phyloP scores from a whole-genome alignment of 2,888 invertebrate species.

The Diogma glabrata region DNA sequence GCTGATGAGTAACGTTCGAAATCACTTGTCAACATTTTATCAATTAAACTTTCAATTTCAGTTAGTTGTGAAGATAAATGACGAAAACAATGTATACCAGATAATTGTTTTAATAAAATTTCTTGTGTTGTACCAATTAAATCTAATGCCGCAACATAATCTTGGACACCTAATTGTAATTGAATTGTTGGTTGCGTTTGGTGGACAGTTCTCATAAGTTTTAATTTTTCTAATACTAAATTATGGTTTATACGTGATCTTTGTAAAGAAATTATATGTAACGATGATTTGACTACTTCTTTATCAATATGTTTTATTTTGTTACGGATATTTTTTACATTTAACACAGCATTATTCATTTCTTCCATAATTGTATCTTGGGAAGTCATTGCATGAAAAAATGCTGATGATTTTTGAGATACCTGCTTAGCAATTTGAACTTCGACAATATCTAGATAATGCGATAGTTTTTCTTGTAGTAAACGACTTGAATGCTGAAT shows the following conservation, averaged over 20 bases:
- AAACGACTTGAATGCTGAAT: conserved; percentile 44
- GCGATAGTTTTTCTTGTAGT: conserved; percentile 82
- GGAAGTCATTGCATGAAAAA: conserved; percentile 96
- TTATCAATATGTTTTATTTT: conserved; percentile 69
- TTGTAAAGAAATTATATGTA: conserved; percentile 62
- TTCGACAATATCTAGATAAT: conserved; percentile 91
- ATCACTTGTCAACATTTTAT: conserved; percentile 93
- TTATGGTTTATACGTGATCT: conserved; percentile 52
- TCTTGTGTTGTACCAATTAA: conserved; percentile 94
- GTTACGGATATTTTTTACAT: conserved; percentile 59
- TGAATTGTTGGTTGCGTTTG: conserved; percentile 98
- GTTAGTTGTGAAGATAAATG: conserved; percentile 90
- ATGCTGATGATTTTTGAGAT: conserved; percentile 89
- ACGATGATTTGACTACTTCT: conserved; percentile 65
- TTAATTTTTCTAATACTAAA: conserved; percentile 60
- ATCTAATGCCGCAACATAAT: conserved; percentile 95
- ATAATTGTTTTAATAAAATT: conserved; percentile 77
- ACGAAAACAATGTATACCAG: conserved; percentile 88
- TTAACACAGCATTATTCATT: conserved; percentile 69
- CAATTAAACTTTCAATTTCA: conserved; percentile 91
- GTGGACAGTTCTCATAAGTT: conserved; percentile 88
- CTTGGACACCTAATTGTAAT: conserved; percentile 82
- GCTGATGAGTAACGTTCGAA: conserved; percentile 84
- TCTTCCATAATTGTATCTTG: conserved; percentile 96
- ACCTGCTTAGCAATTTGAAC: conserved; percentile 83